Percentiles rank a stretch among this genome's conserved stretches.
Evolutionary conservation across 2,888 invertebrate genomes (phyloP).

Genomic region (Colletes collaris): DNA sequence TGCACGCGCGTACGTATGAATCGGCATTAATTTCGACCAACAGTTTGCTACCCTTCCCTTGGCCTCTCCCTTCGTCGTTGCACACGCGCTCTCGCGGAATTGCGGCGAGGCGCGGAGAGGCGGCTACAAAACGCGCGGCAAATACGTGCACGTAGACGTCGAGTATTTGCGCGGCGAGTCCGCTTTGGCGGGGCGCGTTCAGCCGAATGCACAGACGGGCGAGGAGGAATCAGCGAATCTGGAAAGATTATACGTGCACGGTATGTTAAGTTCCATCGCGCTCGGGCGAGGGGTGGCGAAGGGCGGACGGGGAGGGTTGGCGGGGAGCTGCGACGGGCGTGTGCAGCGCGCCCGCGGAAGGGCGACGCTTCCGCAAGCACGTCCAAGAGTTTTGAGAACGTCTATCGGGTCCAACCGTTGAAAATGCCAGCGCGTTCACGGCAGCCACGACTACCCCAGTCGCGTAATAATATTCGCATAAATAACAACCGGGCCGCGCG

Average conservation of each 20-base stretch:
- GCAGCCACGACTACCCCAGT: neutral
- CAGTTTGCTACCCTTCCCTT: constrained; percentile 33
- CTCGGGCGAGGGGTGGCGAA: neutral
- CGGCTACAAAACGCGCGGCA: constrained; percentile 30
- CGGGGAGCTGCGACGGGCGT: no score
- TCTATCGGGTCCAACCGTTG: constrained; percentile 8
- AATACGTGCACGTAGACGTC: constrained; percentile 26
- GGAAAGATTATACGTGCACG: constrained; percentile 60
- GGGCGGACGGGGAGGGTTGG: neutral
- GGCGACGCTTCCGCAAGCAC: constrained; percentile 8
- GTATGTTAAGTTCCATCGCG: constrained; percentile 42
- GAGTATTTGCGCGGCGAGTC: constrained; percentile 20
- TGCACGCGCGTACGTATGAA: constrained; percentile 24
- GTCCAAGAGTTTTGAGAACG: constrained; percentile 32
- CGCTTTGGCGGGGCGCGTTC: neutral
- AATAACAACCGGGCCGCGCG: constrained; percentile 24
- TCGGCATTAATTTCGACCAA: constrained; percentile 57
- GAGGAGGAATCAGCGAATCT: constrained; percentile 45
- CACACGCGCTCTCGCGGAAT: constrained; percentile 21
- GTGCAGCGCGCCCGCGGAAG: neutral
- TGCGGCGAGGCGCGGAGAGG: neutral
- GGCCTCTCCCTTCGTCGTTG: constrained; percentile 21
- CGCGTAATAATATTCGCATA: constrained; percentile 47
- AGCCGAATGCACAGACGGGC: constrained; percentile 5
- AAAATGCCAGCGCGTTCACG: constrained; percentile 9